These are phyloP conservation scores for Tinamus guttatus DNA, from an alignment of 2,113 vertebrate species.

Conservation along the genomic window DNA sequence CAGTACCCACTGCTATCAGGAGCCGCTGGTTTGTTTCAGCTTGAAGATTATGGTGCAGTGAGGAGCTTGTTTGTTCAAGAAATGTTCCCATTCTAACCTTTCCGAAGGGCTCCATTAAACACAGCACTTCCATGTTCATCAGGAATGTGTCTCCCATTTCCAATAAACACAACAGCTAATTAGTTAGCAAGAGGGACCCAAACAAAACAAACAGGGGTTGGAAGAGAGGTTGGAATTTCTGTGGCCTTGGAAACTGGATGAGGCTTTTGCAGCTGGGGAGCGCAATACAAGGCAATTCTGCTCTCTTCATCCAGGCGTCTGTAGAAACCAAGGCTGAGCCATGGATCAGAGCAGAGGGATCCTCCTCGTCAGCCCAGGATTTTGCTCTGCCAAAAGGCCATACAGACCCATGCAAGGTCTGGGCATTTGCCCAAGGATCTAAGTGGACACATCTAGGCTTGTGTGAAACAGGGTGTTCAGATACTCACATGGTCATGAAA, in stretches of 20 bases:
- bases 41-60: background rate
- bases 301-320: accelerated
- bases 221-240: background rate
- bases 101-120: background rate
- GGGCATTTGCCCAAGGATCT: background rate
- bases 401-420: background rate
- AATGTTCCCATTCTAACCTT: background rate
- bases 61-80: slow-evolving; percentile 27
- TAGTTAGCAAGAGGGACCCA: slow-evolving; percentile 12
- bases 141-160: slow-evolving; percentile 49
- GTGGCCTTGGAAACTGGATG: background rate
- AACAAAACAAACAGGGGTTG: slow-evolving; percentile 14
- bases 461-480: background rate
- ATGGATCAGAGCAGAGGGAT: background rate
- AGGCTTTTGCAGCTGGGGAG: background rate
- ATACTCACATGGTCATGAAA: background rate
- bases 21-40: background rate
- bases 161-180: slow-evolving; percentile 47
- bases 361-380: background rate
- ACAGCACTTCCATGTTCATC: background rate
- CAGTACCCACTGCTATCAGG: background rate
- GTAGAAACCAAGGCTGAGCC: background rate
- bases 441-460: background rate
- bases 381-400: background rate
- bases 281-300: accelerated